Base-by-base conservation (phyloP, 2,888 invertebrate species). In the Cataglyphis rosenhaueri region DNA sequence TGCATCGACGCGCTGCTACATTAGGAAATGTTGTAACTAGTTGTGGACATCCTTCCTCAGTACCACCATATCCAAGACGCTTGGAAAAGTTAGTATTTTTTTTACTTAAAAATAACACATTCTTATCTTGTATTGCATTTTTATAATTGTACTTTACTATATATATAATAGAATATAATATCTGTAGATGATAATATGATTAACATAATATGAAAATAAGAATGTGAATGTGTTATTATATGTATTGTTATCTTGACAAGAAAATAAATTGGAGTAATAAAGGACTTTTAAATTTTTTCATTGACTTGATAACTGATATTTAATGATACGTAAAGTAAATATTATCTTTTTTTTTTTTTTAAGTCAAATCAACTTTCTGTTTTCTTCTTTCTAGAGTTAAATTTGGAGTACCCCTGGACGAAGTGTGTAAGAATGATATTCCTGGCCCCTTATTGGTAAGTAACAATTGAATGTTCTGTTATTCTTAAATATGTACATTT, bases 361-460 rank as follows among this genome's bases (percentile, higher is more conserved):
- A 38, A 68, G 15, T 48, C 15, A 25, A 38, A 55, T 57, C 29
- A 55, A 25, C 8, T 0, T 52, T 21, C 6, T 52, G 12, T 15
- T 6, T 29, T 41, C 44, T 68, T 78, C 1, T 5, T 57, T 70
- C 32, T 18, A 96, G 96, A 96, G 98, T 99, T 74, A 99, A 98
- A 95, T 99, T 99, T 95, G 99, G 99, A 89, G 98, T 97, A 86
- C 97, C 98, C 68, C 95, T 99, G 87, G 97, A 97, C 92, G 98
- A 98, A 96, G 98, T 99, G 87, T 98, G 98, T 95, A 98, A 98
- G 95, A 98, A 98, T 95, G 98, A 98, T 95, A 98, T 99, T 95
- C 99, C 99, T 89, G 98, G 98, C 90, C 98, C 98, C 87, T 95
- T 98, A 92, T 96, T 98, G 94, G 98, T 97, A 95, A 96, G 96